Evolutionary conservation across 2,113 vertebrate genomes (phyloP), one percentile per base, ranked within the genome.

Genomic region (Picathartes gymnocephalus): DNA sequence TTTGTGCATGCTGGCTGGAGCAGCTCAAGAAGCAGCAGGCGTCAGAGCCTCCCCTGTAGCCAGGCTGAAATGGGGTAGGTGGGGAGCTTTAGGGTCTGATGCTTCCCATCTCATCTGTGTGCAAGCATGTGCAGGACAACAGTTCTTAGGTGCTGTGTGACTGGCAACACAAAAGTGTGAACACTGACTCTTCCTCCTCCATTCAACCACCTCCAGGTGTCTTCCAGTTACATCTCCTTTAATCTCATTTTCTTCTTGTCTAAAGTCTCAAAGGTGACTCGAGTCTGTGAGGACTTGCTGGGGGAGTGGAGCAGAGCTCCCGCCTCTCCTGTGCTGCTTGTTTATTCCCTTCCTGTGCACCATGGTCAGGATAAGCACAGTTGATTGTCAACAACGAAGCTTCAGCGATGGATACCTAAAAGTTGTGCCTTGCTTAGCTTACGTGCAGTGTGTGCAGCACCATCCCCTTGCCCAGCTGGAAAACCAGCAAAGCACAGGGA

Each of bases 31-130:
- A 81, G 30, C 33, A 72, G 66, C 42, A 76, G 51, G 56, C 8
- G 2, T 13, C 10, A 45, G 44, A 35, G 22, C 27, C 81, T 64
- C 27, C 42, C 1, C 1, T 0, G 1, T 39, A 30, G 31, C 35
- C 40, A 15, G 47, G 47, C 2, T 68, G 72, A 56, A 45, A 37
- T 0, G 19, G 25, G 30, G 28, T 74, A 15, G 33, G 14, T 74
- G 51, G n/a, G 42, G 35, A 78, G 25, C 45, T 37, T 11, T 5
- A 3, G 39, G 23, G 33, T 11, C 21, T 47, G 15, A 21, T 47
- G 7, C n/a, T 88, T 91, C 27, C 37, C 17, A 19, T 30, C 37
- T 78, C n/a, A 37, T 57, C 56, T 0, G 0, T 19, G 21, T 40
- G 28, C 45, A 39, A 71, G 25, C 0, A 0, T 58, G 15, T 39